These are phyloP conservation scores for Globodera rostochiensis DNA, from an alignment of 1,140 invertebrate genomes.

Conservation along the genomic window DNA sequence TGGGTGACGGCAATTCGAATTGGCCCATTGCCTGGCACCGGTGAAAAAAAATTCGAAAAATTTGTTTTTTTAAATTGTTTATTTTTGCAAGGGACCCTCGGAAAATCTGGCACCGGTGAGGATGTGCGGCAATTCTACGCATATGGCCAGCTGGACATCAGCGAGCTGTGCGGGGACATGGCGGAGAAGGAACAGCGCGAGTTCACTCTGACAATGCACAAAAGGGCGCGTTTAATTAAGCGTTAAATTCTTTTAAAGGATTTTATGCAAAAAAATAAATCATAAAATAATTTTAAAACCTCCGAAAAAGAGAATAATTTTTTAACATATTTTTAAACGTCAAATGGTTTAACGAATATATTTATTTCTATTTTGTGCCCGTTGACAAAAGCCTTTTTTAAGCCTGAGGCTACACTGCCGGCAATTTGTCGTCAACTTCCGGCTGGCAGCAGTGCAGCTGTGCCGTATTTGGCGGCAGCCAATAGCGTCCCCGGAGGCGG, in stretches of 20 bases:
- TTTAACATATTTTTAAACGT: background rate
- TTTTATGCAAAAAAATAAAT: background rate
- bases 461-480: background rate
- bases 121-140: slow-evolving; percentile 30
- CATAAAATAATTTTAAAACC: background rate
- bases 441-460: slow-evolving; percentile 2
- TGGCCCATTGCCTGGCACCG: slow-evolving; percentile 16
- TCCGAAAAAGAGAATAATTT: background rate
- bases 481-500: background rate
- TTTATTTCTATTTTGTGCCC: background rate
- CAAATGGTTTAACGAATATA: background rate
- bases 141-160: slow-evolving; percentile 14
- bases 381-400: background rate
- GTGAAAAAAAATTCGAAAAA: background rate
- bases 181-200: slow-evolving; percentile 46
- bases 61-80: background rate
- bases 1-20: slow-evolving; percentile 23
- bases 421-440: slow-evolving; percentile 1
- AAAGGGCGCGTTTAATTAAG: slow-evolving; percentile 3
- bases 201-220: slow-evolving; percentile 7
- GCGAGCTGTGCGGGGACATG: slow-evolving; percentile 32
- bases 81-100: background rate
- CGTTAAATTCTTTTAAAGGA: background rate
- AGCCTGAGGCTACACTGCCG: background rate
- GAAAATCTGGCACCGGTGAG: background rate